Evolutionary conservation across 2,888 invertebrate species (phyloP), one percentile per base, ranked within the genome.

Genomic region (Agrochola circellaris): DNA sequence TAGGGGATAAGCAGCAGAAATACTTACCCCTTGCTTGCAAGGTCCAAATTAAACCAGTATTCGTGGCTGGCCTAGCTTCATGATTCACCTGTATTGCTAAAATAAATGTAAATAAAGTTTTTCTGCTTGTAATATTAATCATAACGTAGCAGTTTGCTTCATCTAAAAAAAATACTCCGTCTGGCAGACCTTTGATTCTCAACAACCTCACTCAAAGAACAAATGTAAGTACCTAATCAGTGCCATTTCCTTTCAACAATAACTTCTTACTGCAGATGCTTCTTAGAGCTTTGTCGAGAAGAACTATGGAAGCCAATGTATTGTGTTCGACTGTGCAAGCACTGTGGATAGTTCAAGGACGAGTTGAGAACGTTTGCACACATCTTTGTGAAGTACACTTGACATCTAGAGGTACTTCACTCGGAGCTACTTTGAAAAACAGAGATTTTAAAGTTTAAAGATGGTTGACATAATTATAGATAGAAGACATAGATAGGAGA

Each of bases 331-430:
- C 51, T 30, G 26, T 68, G 67, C 51, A 65, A 66, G 62, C n/a
- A 26, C 51, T 65, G 61, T 15, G 34, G 56, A 15, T 71, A 54
- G 67, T 77, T 77, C 62, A 77, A 77, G 67, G 51, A 26, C 20
- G 20, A 17, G 20, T 45, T 30, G 17, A 54, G 58, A 17, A 45
- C 13, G 38, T 65, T 48, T 15, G 69, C 54, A 82, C 51, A 42
- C 45, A 54, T n/a, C 51, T 65, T 75, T 60, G 45, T 60, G 51
- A 11, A 60, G 58, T 15, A 58, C 17, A 30, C 73, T 79, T 61
- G 38, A 56, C 42, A 73, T 73, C n/a, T 51, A 73, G 62, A 42
- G 67, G 20, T 11, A 26, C 42, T 65, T 80, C 1, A 54, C 42
- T 56, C 51, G 38, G 17, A 17, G 42, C 2, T 42, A 38, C 23